Evolutionary conservation across 2,888 invertebrate genomes (phyloP).

Genomic region (Tolmerus cingulatus): DNA sequence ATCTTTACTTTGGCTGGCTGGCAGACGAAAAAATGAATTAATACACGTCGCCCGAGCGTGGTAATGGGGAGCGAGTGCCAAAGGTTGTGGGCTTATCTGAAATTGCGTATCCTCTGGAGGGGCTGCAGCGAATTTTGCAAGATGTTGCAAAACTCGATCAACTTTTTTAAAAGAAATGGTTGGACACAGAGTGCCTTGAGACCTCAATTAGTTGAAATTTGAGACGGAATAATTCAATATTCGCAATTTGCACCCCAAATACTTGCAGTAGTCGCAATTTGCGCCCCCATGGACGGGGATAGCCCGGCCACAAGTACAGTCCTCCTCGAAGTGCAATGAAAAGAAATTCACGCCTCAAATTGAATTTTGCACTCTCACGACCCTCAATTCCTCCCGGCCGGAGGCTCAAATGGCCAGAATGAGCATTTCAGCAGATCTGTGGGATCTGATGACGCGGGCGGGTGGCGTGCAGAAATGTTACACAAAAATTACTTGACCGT

Average conservation of each 20-base stretch:
- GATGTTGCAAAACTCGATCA: background rate
- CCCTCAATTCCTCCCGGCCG: background rate
- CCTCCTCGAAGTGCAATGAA: background rate
- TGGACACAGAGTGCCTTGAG: background rate
- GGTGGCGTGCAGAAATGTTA: constrained; percentile 25
- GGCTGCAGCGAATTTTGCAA: background rate
- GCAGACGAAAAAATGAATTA: constrained; percentile 32
- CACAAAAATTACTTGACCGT: constrained; percentile 37
- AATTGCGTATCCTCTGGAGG: constrained; percentile 30
- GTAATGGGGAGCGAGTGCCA: background rate
- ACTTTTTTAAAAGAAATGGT: background rate
- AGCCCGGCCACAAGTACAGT: background rate
- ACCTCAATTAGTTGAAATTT: background rate
- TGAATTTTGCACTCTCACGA: constrained; percentile 33
- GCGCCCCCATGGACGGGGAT: background rate
- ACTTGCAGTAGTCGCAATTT: background rate
- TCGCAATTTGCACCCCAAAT: constrained; percentile 20
- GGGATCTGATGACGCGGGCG: background rate
- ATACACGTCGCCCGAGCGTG: constrained; percentile 17
- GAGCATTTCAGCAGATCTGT: background rate
- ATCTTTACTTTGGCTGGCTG: constrained; percentile 43
- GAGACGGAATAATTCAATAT: constrained; percentile 12
- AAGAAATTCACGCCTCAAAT: constrained; percentile 39
- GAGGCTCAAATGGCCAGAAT: constrained; percentile 2
- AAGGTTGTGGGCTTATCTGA: constrained; percentile 39